Evolutionary conservation across 2,888 invertebrate genomes (phyloP).

Genomic region (Chelonus formosanus): DNA sequence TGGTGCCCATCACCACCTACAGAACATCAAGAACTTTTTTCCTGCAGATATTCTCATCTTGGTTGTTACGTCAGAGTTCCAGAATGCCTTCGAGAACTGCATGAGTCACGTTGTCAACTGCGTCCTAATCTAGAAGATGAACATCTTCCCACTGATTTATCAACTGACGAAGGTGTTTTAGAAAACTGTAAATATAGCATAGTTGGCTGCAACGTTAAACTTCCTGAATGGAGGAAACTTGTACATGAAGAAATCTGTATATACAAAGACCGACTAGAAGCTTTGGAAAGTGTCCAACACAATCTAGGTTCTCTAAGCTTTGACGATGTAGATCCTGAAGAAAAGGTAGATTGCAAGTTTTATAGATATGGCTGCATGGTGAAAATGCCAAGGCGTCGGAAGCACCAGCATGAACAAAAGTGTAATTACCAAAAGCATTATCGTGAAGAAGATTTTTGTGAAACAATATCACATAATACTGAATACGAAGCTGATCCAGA

Average conservation of each 20-base stretch:
- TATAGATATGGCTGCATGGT: constrained; percentile 53
- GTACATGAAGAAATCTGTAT: constrained; percentile 53
- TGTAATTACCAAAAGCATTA: constrained; percentile 31
- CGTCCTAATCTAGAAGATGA: constrained; percentile 53
- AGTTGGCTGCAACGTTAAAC: constrained; percentile 52
- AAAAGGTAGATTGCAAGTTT: constrained; percentile 50
- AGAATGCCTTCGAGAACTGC: constrained; percentile 40
- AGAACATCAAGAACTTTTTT: constrained; percentile 45
- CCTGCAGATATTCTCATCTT: constrained; percentile 48
- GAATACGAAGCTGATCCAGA: constrained; percentile 42
- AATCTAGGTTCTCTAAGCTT: constrained; percentile 38
- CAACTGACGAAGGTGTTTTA: constrained; percentile 40
- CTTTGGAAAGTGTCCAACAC: constrained; percentile 44
- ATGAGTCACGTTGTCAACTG: constrained; percentile 52
- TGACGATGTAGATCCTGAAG: constrained; percentile 46
- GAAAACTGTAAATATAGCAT: constrained; percentile 46
- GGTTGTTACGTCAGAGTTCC: constrained; percentile 53
- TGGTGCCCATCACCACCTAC: constrained; percentile 39
- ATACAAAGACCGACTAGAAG: constrained; percentile 46
- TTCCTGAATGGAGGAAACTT: constrained; percentile 47
- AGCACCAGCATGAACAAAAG: constrained; percentile 44
- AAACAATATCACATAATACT: constrained; percentile 19
- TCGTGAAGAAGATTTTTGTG: constrained; percentile 30
- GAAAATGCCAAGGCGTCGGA: constrained; percentile 50
- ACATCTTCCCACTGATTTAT: constrained; percentile 50